phyloP scores from a whole-genome alignment of 2,888 invertebrate genomes.

The Plebejus melissa region DNA sequence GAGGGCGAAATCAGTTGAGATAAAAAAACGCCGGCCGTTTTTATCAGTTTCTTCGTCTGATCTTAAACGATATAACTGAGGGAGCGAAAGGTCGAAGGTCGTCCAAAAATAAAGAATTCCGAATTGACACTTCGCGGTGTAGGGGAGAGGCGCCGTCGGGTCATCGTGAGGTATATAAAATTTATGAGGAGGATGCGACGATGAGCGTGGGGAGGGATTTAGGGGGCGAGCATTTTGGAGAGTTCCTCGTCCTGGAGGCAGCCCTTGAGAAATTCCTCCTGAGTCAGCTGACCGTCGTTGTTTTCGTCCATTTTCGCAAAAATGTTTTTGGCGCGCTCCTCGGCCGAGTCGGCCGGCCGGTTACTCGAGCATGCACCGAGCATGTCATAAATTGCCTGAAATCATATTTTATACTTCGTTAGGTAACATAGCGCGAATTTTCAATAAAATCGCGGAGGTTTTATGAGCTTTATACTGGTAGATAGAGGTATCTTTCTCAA shows the following conservation, averaged over 20 bases:
- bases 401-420: slow-evolving; percentile 3
- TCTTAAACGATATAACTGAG: neutral
- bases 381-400: slow-evolving; percentile 99
- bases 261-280: slow-evolving; percentile 98
- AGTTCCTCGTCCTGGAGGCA: slow-evolving; percentile 98
- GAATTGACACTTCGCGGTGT: slow-evolving; percentile 4
- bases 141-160: slow-evolving; percentile 49
- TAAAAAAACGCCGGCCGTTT: neutral
- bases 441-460: neutral
- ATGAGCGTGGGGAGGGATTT: slow-evolving; percentile 60
- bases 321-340: slow-evolving; percentile 98
- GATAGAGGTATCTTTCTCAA: neutral
- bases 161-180: slow-evolving; percentile 47
- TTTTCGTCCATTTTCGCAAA: slow-evolving; percentile 99
- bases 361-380: slow-evolving; percentile 97
- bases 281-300: slow-evolving; percentile 98
- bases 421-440: neutral
- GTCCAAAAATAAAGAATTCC: neutral
- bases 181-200: slow-evolving; percentile 32
- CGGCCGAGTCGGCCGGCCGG: slow-evolving; percentile 96
- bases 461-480: neutral
- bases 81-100: neutral
- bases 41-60: neutral
- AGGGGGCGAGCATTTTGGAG: slow-evolving; percentile 96
- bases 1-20: neutral